Evolutionary conservation across 2,888 invertebrate genomes (phyloP).

Genomic region (Dasypolia templi): DNA sequence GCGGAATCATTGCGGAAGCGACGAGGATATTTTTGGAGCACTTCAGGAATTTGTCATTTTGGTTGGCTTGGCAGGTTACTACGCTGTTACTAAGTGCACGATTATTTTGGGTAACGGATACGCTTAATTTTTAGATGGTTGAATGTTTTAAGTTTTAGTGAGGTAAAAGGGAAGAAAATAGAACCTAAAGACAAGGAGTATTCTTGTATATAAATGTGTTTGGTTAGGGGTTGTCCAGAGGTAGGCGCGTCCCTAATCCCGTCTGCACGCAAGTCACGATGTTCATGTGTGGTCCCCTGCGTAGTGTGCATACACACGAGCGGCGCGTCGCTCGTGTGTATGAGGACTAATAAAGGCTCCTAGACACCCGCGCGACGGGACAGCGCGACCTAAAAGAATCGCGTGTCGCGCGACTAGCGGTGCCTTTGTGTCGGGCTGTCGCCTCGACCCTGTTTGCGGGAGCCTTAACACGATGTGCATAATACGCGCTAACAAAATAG

Average conservation of each 20-base stretch:
- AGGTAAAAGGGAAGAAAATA: background rate
- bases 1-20: conserved; percentile 50
- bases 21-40: conserved; percentile 56
- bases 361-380: no score
- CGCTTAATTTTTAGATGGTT: background rate
- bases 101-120: conserved; percentile 16
- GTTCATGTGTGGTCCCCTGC: background rate
- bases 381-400: no score
- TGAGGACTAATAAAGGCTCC: no score
- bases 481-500: background rate
- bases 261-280: background rate
- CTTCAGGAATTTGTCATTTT: conserved; percentile 54
- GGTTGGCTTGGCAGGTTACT: conserved; percentile 17
- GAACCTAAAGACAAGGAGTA: background rate
- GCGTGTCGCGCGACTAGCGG: no score
- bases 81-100: conserved; percentile 18
- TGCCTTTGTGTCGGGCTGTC: no score
- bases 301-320: no score
- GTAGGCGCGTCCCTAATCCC: background rate
- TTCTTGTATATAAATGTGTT: conserved; percentile 11
- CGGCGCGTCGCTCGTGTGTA: no score
- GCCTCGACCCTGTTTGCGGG: no score
- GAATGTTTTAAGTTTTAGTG: background rate
- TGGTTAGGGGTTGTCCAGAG: background rate
- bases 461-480: conserved; percentile 3